phyloP scores from a whole-genome alignment of 2,888 invertebrate species.

The Phania funesta region DNA sequence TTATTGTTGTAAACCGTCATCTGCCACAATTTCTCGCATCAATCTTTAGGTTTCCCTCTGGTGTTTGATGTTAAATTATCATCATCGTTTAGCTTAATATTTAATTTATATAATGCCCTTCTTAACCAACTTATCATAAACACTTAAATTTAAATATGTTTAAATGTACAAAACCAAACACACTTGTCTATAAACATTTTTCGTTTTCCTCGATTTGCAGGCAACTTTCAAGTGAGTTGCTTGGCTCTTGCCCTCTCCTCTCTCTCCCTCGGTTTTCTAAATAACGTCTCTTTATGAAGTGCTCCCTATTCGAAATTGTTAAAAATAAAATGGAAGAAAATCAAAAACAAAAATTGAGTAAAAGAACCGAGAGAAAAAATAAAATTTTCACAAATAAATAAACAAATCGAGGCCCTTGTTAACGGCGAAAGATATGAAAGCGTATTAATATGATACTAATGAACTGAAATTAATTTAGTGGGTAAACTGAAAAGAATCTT shows the following conservation, averaged over 20 bases:
- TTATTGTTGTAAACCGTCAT: conserved; percentile 52
- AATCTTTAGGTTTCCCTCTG: conserved; percentile 41
- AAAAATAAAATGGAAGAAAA: background rate
- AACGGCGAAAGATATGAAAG: too few species aligned
- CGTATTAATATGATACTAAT: too few species aligned
- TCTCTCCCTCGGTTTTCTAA: too few species aligned
- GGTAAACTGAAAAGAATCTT: too few species aligned
- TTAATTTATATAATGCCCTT: conserved; percentile 46
- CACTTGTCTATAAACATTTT: conserved; percentile 53
- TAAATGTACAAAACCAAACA: conserved; percentile 35
- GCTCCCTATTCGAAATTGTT: conserved; percentile 31
- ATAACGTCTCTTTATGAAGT: too few species aligned
- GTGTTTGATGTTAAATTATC: conserved; percentile 50
- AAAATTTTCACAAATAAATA: background rate
- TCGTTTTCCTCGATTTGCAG: conserved; percentile 9
- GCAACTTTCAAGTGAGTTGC: background rate
- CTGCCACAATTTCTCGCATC: conserved; percentile 46
- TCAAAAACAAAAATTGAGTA: too few species aligned
- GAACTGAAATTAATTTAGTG: too few species aligned
- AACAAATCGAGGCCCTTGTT: background rate
- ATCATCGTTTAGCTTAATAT: conserved; percentile 16
- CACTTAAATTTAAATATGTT: conserved; percentile 44
- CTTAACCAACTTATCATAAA: conserved; percentile 59
- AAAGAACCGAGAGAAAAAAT: background rate
- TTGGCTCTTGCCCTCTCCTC: conserved; percentile 17